Conservation (phyloP, 2,113 vertebrate species). For the Tetrax tetrax region DNA sequence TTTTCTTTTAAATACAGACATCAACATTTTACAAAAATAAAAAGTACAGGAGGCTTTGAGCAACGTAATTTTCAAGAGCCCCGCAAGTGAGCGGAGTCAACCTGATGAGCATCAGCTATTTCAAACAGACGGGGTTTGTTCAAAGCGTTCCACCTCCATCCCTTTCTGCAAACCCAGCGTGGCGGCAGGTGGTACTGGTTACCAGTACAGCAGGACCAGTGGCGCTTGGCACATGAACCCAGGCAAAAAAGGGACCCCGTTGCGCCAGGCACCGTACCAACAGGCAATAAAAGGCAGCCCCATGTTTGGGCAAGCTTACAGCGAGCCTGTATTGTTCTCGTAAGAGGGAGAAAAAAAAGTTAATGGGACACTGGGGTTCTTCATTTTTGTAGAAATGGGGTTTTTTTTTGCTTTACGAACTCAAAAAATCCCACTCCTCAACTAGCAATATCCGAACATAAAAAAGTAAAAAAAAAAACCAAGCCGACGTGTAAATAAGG, state of each 20-base stretch:
- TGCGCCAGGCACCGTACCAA: not conserved
- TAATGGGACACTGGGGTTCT: not conserved
- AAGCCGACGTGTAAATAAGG: not conserved
- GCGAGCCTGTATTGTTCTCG: conserved; percentile 15
- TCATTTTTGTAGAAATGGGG: not conserved
- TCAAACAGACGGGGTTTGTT: not conserved
- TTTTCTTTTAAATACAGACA: not conserved
- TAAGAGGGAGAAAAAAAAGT: not conserved
- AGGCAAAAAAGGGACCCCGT: not conserved
- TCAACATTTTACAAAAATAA: not conserved
- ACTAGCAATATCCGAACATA: not conserved
- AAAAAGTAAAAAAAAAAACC: not conserved
- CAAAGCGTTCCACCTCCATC: not conserved
- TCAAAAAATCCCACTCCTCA: not conserved
- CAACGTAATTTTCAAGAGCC: fast-evolving
- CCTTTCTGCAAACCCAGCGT: not conserved
- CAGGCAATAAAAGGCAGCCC: conserved; percentile 15
- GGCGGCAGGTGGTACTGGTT: not conserved
- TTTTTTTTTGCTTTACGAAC: not conserved
- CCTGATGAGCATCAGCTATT: not conserved
- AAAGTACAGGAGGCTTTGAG: not conserved
- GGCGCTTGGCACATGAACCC: not conserved
- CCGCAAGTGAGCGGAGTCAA: not conserved
- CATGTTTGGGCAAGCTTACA: conserved; percentile 40
- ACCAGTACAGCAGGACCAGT: fast-evolving